Evolutionary conservation across 2,113 vertebrate species (phyloP), one percentile per base, ranked within the genome.

Genomic region (Brachypodius melanocephalos): DNA sequence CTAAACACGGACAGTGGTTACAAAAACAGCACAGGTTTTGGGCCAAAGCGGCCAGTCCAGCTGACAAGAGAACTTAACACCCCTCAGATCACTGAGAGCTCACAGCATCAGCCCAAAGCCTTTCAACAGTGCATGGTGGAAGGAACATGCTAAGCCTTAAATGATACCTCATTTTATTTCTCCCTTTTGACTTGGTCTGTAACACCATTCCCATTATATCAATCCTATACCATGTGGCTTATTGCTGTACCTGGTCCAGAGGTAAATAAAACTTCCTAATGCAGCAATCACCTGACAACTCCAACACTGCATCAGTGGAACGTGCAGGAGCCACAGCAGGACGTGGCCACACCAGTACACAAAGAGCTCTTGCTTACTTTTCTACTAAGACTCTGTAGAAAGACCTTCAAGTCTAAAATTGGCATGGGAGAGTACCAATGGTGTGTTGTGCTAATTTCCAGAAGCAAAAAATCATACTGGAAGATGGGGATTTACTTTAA

Each of bases 301-400:
- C 49, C n/a, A 46, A 6, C 61, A 42, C 40, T 58, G 48, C 54
- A 49, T 62, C 38, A 34, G 3, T 12, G 46, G 28, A 93, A 34
- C 3, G 2, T 3, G 6, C 32, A 67, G 34, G 3, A 81, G 18
- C 55, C n/a, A 32, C 17, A 3, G 18, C 32, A 1, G 4, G 51
- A 32, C 9, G 5, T 0, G 1, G 68, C 45, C n/a, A 24, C 0
- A 51, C 25, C 18, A 63, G 21, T 13, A 72, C 57, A 57, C 8
- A 8, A 32, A 75, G 15, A 59, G 9, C 5, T 45, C 34, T 20
- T 51, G 15, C 28, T 83, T 36, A 51, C 32, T 54, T 19, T 62
- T 84, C 46, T 65, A 54, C 62, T 36, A 58, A 73, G 15, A 90
- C 10, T 66, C 78, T 55, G 28, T 79, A 71, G 43, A 55, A 67